Conservation (phyloP, 2,888 invertebrate genomes). For the Neoscelio sp. region DNA sequence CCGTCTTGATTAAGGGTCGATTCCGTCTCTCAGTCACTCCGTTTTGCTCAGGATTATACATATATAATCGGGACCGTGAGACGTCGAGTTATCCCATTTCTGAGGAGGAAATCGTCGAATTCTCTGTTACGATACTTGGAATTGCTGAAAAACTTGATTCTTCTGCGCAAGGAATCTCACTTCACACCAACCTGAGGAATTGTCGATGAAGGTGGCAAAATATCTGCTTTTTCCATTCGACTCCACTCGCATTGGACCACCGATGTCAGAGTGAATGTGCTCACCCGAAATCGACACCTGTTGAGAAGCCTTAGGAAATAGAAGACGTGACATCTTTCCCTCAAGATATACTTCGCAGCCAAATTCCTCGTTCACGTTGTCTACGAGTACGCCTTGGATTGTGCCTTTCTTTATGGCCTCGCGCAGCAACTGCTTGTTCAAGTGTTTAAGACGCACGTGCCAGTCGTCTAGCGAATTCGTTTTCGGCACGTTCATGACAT, state of each 20-base stretch:
- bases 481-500: no score
- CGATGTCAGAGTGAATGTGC: constrained; percentile 69
- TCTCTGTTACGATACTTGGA: constrained; percentile 66
- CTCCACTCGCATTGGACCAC: constrained; percentile 65
- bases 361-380: neutral
- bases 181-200: constrained; percentile 12
- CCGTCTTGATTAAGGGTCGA: constrained; percentile 71
- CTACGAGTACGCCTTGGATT: neutral
- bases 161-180: constrained; percentile 65
- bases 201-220: constrained; percentile 70
- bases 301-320: constrained; percentile 14
- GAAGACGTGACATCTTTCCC: constrained; percentile 13
- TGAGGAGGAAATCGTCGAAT: constrained; percentile 70
- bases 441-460: no score
- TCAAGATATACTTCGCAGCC: constrained; percentile 11
- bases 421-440: neutral
- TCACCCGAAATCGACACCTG: no score
- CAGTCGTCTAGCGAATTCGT: no score
- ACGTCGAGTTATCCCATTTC: constrained; percentile 67
- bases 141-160: constrained; percentile 57
- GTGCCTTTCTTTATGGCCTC: constrained; percentile 1
- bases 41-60: constrained; percentile 73
- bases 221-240: constrained; percentile 65
- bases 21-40: constrained; percentile 74
- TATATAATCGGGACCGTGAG: constrained; percentile 70